Conservation (phyloP, 35 echinoderm and acorn worm genomes). For the Hemicentrotus pulcherrimus region DNA sequence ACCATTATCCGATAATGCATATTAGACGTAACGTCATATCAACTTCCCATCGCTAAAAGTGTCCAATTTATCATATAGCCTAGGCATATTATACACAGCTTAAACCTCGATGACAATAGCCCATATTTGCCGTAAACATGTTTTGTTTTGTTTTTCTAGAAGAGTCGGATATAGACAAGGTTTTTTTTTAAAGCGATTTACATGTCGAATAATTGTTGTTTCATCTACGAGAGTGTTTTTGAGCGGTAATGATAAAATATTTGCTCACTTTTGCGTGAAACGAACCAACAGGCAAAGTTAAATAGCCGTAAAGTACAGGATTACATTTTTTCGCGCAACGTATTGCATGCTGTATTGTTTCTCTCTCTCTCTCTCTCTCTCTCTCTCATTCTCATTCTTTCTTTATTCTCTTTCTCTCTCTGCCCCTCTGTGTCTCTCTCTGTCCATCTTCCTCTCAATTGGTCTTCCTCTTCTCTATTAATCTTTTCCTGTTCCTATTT, state of each 20-base stretch:
- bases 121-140: neutral
- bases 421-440: too few species aligned
- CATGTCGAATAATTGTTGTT: neutral
- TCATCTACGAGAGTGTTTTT: neutral
- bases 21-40: neutral
- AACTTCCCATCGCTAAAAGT: neutral
- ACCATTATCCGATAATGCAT: neutral
- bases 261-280: neutral
- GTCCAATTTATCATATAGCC: conserved; percentile 12
- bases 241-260: neutral
- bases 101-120: neutral
- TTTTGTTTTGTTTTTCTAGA: neutral
- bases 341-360: too few species aligned
- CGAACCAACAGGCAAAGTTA: neutral
- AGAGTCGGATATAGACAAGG: neutral
- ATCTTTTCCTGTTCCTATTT: too few species aligned
- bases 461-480: too few species aligned
- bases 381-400: too few species aligned
- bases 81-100: neutral
- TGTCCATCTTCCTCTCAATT: too few species aligned
- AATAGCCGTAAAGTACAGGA: neutral
- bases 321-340: neutral
- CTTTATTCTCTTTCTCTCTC: too few species aligned
- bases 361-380: too few species aligned
- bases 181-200: neutral